Percentiles rank a stretch among this genome's conserved stretches.
These are phyloP conservation scores for Drosophila littoralis DNA, from an alignment of 1,140 invertebrate genomes.

Conservation along the genomic window DNA sequence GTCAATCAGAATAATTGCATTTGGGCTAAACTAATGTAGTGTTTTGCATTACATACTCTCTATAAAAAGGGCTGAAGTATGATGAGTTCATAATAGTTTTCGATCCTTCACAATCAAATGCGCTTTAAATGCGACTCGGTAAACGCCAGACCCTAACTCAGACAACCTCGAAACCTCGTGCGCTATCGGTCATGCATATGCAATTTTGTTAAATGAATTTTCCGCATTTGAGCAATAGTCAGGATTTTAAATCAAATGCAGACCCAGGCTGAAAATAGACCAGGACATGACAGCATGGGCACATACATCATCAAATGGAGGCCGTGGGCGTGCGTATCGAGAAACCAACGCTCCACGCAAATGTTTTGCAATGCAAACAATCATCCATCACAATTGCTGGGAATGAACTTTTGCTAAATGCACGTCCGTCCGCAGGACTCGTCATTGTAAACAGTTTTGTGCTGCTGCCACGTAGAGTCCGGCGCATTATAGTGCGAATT, in stretches of 20 bases:
- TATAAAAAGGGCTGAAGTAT: conserved; percentile 18
- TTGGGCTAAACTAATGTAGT: conserved; percentile 6
- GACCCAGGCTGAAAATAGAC: not conserved
- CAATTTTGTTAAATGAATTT: conserved; percentile 60
- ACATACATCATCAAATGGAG: no score
- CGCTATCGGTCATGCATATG: conserved; percentile 47
- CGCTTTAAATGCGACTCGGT: conserved; percentile 31
- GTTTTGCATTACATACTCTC: not conserved
- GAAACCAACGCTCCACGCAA: conserved; percentile 34
- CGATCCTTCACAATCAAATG: conserved; percentile 32
- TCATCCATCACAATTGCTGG: conserved; percentile 75
- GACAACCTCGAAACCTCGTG: not conserved
- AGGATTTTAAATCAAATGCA: conserved; percentile 39
- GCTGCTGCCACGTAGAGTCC: conserved; percentile 46
- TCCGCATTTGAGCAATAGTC: conserved; percentile 37
- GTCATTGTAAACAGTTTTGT: conserved; percentile 57
- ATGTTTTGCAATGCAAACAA: conserved; percentile 74
- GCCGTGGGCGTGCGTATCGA: conserved; percentile 1
- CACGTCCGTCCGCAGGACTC: conserved; percentile 23
- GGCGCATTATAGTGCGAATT: conserved; percentile 75
- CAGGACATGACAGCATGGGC: conserved; percentile 5
- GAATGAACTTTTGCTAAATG: conserved; percentile 59
- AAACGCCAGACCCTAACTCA: not conserved
- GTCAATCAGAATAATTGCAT: conserved; percentile 25
- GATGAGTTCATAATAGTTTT: conserved; percentile 57